Base-by-base conservation (phyloP, 2,797 vertebrate genomes). In the Furcifer pardalis region DNA sequence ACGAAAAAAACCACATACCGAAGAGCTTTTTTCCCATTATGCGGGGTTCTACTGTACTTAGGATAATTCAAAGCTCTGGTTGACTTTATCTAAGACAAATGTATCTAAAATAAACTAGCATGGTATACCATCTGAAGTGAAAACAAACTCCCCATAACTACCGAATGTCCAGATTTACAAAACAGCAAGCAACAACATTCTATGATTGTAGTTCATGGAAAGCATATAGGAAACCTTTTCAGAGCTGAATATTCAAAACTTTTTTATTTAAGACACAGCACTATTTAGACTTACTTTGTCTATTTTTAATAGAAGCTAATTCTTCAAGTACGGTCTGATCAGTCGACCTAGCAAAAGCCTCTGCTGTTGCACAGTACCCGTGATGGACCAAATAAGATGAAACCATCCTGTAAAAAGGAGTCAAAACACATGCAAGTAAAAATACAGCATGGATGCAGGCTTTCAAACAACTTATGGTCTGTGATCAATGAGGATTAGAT, bases 351-450 rank as follows among this genome's bases (percentile, higher is more conserved):
- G 97, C 97, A 95, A 97, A 97, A 91, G 96, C 97, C 94, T 97
- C 97, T 89, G 97, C 97, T 93, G 97, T 97, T 90, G 96, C 96
- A 95, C 97, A 97, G 94, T 97, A 97, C 89, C 97, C 97, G 93
- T 97, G 97, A 92, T 97, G 96, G 91, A 97, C 97, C 92, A 97
- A 95, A 69, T 97, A 97, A 93, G 97, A 97, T 78, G 97, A 97
- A 76, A 97, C 97, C 97, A 97, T 97, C 93, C 97, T 97, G 94
- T 93, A 94, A 94, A 94, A 86, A 91, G 49, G 30, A 91, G 93
- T 82, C 91, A 82, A 90, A 88, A 87, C 81, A 92, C 76, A 91
- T 86, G 84, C 79, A 90, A 86, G 77, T 87, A 84, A 91, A 84
- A 79, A 90, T 44, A 89, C n/a, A 81, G 30, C 23, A 82, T 13